A percentile compares a stretch with the other conserved stretches of the same genome.
Evolutionary conservation across 2,113 vertebrate genomes (phyloP).

Genomic region (Galeopterus variegatus): DNA sequence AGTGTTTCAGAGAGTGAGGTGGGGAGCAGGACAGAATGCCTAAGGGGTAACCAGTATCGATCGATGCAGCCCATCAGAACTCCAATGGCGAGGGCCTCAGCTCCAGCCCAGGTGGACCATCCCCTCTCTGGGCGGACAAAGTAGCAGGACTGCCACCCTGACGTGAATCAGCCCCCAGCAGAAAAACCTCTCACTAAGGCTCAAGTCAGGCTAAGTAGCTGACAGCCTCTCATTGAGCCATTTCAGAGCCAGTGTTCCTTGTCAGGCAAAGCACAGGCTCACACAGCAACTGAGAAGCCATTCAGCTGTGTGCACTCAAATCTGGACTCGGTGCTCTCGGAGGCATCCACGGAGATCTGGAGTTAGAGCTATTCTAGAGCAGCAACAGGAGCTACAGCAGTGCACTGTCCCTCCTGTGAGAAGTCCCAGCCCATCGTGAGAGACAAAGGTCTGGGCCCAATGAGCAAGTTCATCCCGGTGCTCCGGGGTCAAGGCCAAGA

Average conservation of each 20-base stretch:
- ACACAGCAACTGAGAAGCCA: not conserved
- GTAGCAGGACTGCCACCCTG: not conserved
- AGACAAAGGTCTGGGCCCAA: not conserved
- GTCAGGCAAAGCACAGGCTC: not conserved
- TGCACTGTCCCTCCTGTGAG: not conserved
- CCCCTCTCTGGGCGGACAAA: not conserved
- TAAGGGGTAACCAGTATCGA: not conserved
- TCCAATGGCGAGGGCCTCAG: not conserved
- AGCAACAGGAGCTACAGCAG: not conserved
- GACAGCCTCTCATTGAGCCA: not conserved
- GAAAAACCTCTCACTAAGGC: conserved; percentile 32
- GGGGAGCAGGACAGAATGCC: not conserved
- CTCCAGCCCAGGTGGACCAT: no score
- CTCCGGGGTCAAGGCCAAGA: conserved; percentile 25
- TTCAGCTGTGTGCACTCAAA: conserved; percentile 6
- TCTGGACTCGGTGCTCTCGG: not conserved
- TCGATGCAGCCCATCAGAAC: not conserved
- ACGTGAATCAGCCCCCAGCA: not conserved
- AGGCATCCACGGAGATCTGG: not conserved
- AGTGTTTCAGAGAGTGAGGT: not conserved
- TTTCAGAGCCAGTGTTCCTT: not conserved
- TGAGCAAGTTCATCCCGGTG: conserved; percentile 55
- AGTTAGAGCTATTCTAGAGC: conserved; percentile 63
- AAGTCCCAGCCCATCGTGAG: not conserved
- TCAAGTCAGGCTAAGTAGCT: conserved; percentile 60